These are phyloP conservation scores for Hippopotamyrus pictus DNA, from an alignment of 2,797 vertebrate genomes.

Conservation along the genomic window DNA sequence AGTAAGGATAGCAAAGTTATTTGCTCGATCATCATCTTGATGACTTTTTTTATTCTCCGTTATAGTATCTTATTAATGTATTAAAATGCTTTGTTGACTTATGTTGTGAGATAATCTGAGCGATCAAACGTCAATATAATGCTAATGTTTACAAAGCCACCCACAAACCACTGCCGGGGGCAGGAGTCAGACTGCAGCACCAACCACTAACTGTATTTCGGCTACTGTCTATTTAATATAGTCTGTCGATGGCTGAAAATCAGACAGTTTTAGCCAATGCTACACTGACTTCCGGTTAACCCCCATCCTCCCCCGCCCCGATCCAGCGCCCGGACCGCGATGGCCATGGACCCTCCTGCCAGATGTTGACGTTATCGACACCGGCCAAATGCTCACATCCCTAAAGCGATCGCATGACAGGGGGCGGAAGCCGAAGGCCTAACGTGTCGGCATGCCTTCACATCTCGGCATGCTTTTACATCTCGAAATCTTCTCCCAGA, in stretches of 20 bases:
- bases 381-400: not conserved
- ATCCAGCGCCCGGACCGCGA: not conserved
- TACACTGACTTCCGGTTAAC: not conserved
- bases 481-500: not conserved
- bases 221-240: not conserved
- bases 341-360: not conserved
- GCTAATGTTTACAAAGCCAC: not conserved
- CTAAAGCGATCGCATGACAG: not conserved
- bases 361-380: not conserved
- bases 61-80: not conserved
- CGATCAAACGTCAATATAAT: not conserved
- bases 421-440: not conserved
- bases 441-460: not conserved
- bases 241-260: not conserved
- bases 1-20: not conserved
- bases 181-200: not conserved
- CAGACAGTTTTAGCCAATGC: not conserved
- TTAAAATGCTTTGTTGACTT: not conserved
- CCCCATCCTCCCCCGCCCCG: not conserved
- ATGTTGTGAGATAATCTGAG: not conserved
- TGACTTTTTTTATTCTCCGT: not conserved
- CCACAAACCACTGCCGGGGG: not conserved
- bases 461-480: not conserved
- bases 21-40: not conserved
- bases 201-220: not conserved